These are phyloP conservation scores for Steatocranus sp. DNA, from an alignment of 2,797 vertebrate species.

Conservation along the genomic window DNA sequence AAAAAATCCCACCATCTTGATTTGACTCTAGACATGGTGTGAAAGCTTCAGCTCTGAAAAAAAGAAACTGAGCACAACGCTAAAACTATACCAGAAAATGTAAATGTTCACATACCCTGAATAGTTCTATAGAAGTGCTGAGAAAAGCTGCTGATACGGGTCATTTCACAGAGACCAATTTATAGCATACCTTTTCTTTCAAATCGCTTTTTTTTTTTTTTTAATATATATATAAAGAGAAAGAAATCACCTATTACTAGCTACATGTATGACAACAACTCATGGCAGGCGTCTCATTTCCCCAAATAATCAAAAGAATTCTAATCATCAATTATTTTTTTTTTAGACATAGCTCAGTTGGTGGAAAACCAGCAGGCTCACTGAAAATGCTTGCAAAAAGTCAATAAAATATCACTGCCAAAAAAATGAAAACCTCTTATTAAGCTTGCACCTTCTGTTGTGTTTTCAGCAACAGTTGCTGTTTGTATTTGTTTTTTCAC, in stretches of 20 bases:
- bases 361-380: not conserved
- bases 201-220: not conserved
- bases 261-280: not conserved
- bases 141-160: not conserved
- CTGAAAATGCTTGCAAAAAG: not conserved
- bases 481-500: not conserved
- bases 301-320: not conserved
- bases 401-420: not conserved
- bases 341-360: not conserved
- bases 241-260: not conserved
- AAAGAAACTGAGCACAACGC: not conserved
- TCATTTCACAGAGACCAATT: not conserved
- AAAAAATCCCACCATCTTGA: not conserved
- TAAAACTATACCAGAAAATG: not conserved
- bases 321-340: not conserved
- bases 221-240: too few species aligned
- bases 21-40: not conserved
- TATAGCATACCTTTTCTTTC: too few species aligned
- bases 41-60: not conserved
- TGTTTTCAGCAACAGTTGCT: conserved; percentile 4
- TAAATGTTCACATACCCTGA: not conserved
- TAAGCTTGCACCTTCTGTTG: not conserved
- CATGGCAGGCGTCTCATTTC: not conserved
- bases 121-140: not conserved
- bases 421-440: not conserved